Conservation (phyloP, 2,888 invertebrate genomes). For the Ectemnius continuus region DNA sequence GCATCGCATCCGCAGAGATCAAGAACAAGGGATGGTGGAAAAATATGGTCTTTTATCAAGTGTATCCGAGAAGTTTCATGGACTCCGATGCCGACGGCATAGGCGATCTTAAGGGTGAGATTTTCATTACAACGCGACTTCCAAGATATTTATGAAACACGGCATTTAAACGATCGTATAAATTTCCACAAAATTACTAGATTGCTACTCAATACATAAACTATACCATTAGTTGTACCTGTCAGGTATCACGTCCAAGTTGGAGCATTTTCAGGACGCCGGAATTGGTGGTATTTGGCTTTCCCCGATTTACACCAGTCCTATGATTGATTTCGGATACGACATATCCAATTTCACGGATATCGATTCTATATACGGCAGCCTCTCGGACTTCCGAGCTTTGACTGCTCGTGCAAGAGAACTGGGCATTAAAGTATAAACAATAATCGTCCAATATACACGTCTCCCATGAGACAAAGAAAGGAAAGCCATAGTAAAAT, state of each 20-base stretch:
- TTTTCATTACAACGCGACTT: too few relatives aligned
- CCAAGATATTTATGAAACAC: slow-evolving; percentile 77
- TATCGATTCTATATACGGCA: slow-evolving; percentile 87
- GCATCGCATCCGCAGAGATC: slow-evolving; percentile 57
- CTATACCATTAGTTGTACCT: too few relatives aligned
- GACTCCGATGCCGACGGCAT: slow-evolving; percentile 68
- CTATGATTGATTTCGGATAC: slow-evolving; percentile 93
- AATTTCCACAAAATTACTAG: too few relatives aligned
- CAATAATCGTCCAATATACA: too few relatives aligned
- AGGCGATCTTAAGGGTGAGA: slow-evolving; percentile 70
- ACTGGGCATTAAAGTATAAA: slow-evolving; percentile 78
- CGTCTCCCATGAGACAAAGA: too few relatives aligned
- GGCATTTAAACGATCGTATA: too few relatives aligned
- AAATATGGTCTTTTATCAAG: slow-evolving; percentile 71
- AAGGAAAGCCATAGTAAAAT: not conserved
- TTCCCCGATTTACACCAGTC: slow-evolving; percentile 90
- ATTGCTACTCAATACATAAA: too few relatives aligned
- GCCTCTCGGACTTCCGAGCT: slow-evolving; percentile 84
- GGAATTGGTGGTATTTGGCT: slow-evolving; percentile 90
- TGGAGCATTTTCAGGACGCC: slow-evolving; percentile 83
- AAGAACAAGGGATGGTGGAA: slow-evolving; percentile 70
- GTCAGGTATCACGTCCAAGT: slow-evolving; percentile 80
- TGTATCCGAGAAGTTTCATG: slow-evolving; percentile 72
- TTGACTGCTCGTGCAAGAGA: slow-evolving; percentile 81
- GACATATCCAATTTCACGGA: slow-evolving; percentile 89